Percentiles rank a stretch among this genome's conserved stretches.
Conservation (phyloP, 2,797 vertebrate species). For the Octomys mimax region DNA sequence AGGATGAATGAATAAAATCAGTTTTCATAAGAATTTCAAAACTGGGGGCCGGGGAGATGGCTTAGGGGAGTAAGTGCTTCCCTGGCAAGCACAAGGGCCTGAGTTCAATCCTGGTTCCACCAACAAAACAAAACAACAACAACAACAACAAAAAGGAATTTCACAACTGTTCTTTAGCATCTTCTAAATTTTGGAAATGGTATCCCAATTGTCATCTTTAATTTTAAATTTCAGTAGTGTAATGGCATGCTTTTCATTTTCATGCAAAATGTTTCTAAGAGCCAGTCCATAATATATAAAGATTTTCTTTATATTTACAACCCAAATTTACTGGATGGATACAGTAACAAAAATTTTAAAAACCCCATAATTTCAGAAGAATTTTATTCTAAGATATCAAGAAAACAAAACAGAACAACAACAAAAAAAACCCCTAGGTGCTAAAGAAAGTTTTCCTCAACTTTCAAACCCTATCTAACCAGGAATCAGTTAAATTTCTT, state of each 20-base stretch:
- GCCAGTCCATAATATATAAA: neutral
- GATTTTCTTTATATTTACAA: conserved; percentile 50
- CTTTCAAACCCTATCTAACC: conserved; percentile 73
- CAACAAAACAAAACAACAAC: no score
- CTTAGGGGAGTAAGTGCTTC: no score
- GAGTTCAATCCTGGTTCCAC: no score
- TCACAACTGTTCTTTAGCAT: conserved; percentile 43
- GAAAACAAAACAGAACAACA: neutral
- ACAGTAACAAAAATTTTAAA: conserved; percentile 57
- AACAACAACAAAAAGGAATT: neutral
- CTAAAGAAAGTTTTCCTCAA: conserved; percentile 49
- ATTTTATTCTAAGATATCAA: conserved; percentile 1
- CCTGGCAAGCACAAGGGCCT: no score
- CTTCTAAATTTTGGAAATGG: neutral
- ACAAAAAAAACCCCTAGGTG: conserved; percentile 16
- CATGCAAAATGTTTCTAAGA: conserved; percentile 49
- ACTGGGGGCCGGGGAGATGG: neutral
- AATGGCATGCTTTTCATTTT: conserved; percentile 67
- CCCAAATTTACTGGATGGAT: conserved; percentile 4
- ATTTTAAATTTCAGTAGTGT: conserved; percentile 48
- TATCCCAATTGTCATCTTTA: conserved; percentile 18
- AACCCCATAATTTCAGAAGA: conserved; percentile 22
- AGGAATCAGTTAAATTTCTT: conserved; percentile 11
- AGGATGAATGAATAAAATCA: conserved; percentile 17
- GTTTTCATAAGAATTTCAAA: conserved; percentile 51